phyloP scores from a whole-genome alignment of 2,888 invertebrate genomes.

The Hypsopygia costalis region DNA sequence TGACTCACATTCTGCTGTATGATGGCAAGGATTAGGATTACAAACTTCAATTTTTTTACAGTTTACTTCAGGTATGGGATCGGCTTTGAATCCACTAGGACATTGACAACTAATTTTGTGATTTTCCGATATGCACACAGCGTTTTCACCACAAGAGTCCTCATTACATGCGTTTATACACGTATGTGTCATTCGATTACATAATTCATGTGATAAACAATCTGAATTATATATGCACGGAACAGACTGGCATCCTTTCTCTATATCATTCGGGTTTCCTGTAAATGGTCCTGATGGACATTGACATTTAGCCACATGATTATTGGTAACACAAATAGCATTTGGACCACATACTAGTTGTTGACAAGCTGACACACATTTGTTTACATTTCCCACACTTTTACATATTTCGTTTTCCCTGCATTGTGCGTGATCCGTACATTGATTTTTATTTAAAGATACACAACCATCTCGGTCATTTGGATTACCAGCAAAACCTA shows the following conservation, averaged over 20 bases:
- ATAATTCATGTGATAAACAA: conserved; percentile 88
- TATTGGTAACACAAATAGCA: conserved; percentile 93
- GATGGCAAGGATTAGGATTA: conserved; percentile 89
- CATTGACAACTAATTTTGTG: conserved; percentile 92
- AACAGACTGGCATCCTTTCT: conserved; percentile 87
- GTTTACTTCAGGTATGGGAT: conserved; percentile 91
- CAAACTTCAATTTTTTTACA: conserved; percentile 87
- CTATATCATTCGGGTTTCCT: conserved; percentile 90
- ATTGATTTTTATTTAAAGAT: conserved; percentile 86
- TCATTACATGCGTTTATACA: conserved; percentile 91
- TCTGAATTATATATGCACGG: conserved; percentile 93
- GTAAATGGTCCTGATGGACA: conserved; percentile 93
- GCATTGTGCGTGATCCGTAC: conserved; percentile 90
- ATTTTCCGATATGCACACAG: conserved; percentile 92
- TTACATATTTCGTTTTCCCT: conserved; percentile 90
- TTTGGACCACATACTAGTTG: conserved; percentile 90
- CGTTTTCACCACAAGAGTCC: conserved; percentile 91
- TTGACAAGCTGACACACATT: conserved; percentile 90
- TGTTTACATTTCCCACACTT: conserved; percentile 79
- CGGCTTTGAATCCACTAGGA: conserved; percentile 89
- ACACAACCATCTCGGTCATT: conserved; percentile 94
- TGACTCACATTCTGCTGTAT: conserved; percentile 88
- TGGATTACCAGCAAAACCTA: conserved; percentile 93
- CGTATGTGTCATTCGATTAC: conserved; percentile 90
- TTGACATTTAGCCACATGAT: conserved; percentile 93